Evolutionary conservation across 2,888 invertebrate species (phyloP).

Genomic region (Sphaeridia pumilis): DNA sequence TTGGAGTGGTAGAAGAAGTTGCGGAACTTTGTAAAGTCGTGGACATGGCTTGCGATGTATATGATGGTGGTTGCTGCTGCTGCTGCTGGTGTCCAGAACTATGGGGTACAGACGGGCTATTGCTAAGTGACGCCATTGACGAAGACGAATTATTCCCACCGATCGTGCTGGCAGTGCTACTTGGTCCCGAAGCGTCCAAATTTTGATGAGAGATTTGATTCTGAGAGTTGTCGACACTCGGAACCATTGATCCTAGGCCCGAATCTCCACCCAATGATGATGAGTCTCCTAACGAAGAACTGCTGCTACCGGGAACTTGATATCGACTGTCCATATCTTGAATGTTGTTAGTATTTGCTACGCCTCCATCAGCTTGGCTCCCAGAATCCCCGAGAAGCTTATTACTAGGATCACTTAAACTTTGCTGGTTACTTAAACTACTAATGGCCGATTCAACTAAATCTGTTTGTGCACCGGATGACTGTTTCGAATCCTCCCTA

Average conservation of each 20-base stretch:
- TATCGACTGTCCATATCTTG: conserved; percentile 10
- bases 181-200: conserved; percentile 4
- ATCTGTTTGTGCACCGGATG: conserved; percentile 12
- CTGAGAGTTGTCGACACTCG: conserved; percentile 16
- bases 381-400: no score
- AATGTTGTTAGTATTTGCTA: no score
- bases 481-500: conserved; percentile 12
- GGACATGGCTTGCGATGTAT: conserved; percentile 8
- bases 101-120: conserved; percentile 13
- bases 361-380: no score
- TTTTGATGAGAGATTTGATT: conserved; percentile 12
- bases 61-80: no score
- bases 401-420: conserved; percentile 5
- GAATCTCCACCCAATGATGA: conserved; percentile 14
- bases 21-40: conserved; percentile 22
- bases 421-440: conserved; percentile 13
- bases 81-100: no score
- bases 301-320: conserved; percentile 15
- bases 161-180: conserved; percentile 2
- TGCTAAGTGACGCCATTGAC: conserved; percentile 15
- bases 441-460: conserved; percentile 5
- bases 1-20: conserved; percentile 30
- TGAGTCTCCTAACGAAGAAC: conserved; percentile 14
- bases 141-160: conserved; percentile 4
- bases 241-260: conserved; percentile 16